Evolutionary conservation across 1,140 invertebrate genomes (phyloP).

Genomic region (Odontomachus brunneus): DNA sequence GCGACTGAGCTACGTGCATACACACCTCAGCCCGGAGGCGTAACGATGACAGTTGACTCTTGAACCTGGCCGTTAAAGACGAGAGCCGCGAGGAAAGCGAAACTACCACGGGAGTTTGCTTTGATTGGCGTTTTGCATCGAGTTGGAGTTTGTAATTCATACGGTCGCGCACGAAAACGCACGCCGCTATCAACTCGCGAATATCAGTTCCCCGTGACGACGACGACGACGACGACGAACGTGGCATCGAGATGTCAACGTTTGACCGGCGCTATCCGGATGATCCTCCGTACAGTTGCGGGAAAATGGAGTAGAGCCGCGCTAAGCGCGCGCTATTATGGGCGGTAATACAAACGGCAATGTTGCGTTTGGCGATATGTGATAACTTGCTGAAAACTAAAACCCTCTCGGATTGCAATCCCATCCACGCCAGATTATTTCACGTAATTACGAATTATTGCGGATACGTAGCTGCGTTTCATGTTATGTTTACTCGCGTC

Average conservation of each 20-base stretch:
- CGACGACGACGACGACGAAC: too few relatives aligned
- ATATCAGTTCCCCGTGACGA: conserved; percentile 17
- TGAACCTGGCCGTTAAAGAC: conserved; percentile 41
- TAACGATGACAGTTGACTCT: conserved; percentile 44
- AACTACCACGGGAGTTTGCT: conserved; percentile 6
- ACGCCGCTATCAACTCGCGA: conserved; percentile 13
- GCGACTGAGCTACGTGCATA: conserved; percentile 33
- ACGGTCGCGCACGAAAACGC: conserved; percentile 4
- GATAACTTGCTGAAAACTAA: conserved; percentile 30
- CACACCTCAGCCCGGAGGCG: conserved; percentile 1
- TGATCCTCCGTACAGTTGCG: not conserved
- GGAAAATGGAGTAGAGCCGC: conserved; percentile 5
- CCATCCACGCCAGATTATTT: conserved; percentile 48
- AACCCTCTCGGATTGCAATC: conserved; percentile 30
- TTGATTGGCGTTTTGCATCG: conserved; percentile 40
- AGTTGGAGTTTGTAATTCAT: conserved; percentile 31
- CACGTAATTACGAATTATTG: conserved; percentile 52
- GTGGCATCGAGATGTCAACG: not conserved
- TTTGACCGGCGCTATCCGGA: conserved; percentile 4
- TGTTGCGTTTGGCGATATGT: conserved; percentile 13
- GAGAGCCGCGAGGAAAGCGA: conserved; percentile 24
- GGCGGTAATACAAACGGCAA: conserved; percentile 19
- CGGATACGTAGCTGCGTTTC: conserved; percentile 4
- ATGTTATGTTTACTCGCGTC: conserved; percentile 17
- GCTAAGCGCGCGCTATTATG: not conserved